Evolutionary conservation across 2,113 vertebrate species (phyloP).

Genomic region (Paedocypris sp.): DNA sequence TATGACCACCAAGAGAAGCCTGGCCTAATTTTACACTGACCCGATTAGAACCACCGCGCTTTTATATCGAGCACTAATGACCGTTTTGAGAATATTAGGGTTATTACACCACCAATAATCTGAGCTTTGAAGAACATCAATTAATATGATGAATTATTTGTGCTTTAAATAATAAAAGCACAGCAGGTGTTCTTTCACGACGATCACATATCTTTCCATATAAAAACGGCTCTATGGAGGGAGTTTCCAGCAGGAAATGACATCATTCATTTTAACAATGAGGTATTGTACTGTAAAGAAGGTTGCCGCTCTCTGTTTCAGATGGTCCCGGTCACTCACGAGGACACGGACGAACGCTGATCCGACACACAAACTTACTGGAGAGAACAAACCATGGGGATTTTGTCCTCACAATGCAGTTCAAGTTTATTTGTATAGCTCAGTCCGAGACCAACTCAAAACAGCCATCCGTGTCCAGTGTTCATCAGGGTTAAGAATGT

Average conservation of each 20-base stretch:
- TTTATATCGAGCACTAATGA: conserved; percentile 7
- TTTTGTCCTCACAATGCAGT: too few relatives aligned
- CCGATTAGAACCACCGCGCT: conserved; percentile 48
- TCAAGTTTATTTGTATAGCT: too few relatives aligned
- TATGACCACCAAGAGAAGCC: conserved; percentile 19
- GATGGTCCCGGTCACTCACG: conserved; percentile 34
- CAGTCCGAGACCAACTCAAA: too few relatives aligned
- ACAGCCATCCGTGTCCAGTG: too few relatives aligned
- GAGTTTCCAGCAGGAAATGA: conserved; percentile 40
- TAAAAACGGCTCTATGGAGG: conserved; percentile 15
- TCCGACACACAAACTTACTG: conserved; percentile 26
- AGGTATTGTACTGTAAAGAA: conserved; percentile 36
- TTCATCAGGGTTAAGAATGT: too few relatives aligned
- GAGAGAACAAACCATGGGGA: too few relatives aligned
- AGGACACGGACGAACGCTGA: conserved; percentile 29
- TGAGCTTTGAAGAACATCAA: too few relatives aligned
- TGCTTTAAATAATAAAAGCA: neutral
- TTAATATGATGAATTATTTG: neutral
- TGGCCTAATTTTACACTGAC: conserved; percentile 45
- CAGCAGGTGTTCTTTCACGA: too few relatives aligned
- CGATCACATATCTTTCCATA: too few relatives aligned
- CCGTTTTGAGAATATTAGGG: conserved; percentile 6
- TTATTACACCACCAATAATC: neutral
- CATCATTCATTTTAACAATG: conserved; percentile 45
- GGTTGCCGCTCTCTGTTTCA: conserved; percentile 39